phyloP scores from a whole-genome alignment of 2,797 vertebrate genomes.

The Halcyon badia region DNA sequence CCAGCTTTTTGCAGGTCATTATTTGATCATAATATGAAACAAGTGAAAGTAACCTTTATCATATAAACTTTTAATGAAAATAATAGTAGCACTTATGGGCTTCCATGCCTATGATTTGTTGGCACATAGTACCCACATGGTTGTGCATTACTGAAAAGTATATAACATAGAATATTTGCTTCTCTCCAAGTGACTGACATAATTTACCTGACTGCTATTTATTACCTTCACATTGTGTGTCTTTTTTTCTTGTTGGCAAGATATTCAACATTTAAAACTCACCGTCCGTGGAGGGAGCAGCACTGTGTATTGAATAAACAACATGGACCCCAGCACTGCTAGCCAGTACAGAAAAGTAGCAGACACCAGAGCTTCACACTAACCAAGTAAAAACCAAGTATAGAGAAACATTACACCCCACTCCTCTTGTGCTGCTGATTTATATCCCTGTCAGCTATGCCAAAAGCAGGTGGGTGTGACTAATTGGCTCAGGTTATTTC shows the following conservation, averaged over 20 bases:
- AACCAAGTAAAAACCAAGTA: neutral
- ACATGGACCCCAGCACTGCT: neutral
- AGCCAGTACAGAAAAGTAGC: rapidly evolving
- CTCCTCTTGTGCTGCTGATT: neutral
- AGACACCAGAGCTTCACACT: neutral
- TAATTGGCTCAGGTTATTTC: neutral
- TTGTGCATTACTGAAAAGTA: neutral
- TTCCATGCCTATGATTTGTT: neutral
- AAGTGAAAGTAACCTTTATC: neutral
- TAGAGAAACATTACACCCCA: neutral
- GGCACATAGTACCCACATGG: neutral
- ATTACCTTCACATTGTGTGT: neutral
- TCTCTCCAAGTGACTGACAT: neutral
- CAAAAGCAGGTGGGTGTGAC: neutral
- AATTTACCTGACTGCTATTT: neutral
- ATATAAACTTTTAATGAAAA: neutral
- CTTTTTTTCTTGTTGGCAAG: neutral
- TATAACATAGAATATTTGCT: neutral
- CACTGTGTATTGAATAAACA: neutral
- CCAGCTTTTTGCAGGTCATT: neutral
- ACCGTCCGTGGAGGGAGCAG: neutral
- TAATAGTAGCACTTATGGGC: neutral
- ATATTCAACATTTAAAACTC: neutral
- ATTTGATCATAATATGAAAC: neutral
- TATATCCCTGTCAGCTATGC: neutral